Evolutionary conservation across 2,797 vertebrate species (phyloP).

Genomic region (Platyrinchus mystaceus): DNA sequence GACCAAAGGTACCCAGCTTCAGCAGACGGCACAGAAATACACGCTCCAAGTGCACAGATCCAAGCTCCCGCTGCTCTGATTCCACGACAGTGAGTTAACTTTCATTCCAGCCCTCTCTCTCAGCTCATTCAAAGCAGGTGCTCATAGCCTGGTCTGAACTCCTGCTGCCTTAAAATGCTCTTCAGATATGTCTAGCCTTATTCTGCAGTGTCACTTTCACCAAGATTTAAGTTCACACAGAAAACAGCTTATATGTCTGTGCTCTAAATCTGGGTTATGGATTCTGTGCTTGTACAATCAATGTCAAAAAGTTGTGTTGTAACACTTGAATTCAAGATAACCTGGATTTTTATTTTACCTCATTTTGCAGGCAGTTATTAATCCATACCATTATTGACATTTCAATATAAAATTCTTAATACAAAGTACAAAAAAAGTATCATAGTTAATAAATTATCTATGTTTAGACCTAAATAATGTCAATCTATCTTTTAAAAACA

Average conservation of each 20-base stretch:
- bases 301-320: not conserved
- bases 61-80: not conserved
- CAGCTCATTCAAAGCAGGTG: not conserved
- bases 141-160: not conserved
- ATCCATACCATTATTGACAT: not conserved
- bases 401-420: not conserved
- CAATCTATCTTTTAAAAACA: not conserved
- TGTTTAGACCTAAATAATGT: not conserved
- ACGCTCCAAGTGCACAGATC: not conserved
- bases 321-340: not conserved
- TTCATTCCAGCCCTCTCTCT: not conserved
- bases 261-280: not conserved
- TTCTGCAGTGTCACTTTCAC: not conserved
- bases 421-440: not conserved
- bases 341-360: not conserved
- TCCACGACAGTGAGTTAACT: not conserved
- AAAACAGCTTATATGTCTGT: not conserved
- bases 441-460: not conserved
- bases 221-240: not conserved
- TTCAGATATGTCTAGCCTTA: not conserved
- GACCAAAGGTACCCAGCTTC: not conserved
- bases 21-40: not conserved
- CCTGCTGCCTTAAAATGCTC: not conserved
- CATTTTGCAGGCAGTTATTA: not conserved
- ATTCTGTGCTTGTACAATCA: not conserved